Conservation (phyloP, 2,888 invertebrate species). For the Latrodectus hesperus region DNA sequence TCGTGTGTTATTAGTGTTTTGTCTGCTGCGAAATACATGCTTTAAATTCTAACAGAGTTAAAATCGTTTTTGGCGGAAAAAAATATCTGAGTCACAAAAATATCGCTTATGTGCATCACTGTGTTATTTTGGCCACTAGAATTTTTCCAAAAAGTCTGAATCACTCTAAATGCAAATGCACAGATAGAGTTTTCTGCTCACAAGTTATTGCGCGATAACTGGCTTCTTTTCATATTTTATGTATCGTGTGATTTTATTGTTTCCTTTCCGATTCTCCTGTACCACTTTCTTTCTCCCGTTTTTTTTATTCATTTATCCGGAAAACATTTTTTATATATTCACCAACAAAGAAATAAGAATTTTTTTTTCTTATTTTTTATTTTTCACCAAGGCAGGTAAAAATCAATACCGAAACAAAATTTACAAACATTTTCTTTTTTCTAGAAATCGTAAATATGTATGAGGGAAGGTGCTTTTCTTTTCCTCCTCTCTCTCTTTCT, state of each 20-base stretch:
- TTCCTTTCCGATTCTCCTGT: neutral
- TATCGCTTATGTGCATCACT: neutral
- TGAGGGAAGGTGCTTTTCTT: neutral
- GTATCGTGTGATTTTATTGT: neutral
- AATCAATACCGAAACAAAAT: slow-evolving; percentile 3
- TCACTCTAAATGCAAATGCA: slow-evolving; percentile 3
- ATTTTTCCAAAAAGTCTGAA: neutral
- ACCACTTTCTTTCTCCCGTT: neutral
- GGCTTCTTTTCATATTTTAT: neutral
- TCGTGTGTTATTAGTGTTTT: neutral
- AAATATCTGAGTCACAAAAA: neutral
- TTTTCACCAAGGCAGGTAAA: neutral
- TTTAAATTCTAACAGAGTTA: neutral
- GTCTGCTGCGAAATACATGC: neutral
- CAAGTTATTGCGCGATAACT: neutral
- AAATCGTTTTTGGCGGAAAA: neutral
- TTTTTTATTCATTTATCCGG: neutral
- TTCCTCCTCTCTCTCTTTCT: no score
- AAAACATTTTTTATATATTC: neutral
- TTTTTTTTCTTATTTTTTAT: neutral
- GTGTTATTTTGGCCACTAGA: neutral
- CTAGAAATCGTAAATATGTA: neutral
- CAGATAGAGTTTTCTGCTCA: neutral
- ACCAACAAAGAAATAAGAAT: neutral
- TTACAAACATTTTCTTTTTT: slow-evolving; percentile 2